phyloP scores from a whole-genome alignment of 2,113 vertebrate species.

The Phaetusa simplex region DNA sequence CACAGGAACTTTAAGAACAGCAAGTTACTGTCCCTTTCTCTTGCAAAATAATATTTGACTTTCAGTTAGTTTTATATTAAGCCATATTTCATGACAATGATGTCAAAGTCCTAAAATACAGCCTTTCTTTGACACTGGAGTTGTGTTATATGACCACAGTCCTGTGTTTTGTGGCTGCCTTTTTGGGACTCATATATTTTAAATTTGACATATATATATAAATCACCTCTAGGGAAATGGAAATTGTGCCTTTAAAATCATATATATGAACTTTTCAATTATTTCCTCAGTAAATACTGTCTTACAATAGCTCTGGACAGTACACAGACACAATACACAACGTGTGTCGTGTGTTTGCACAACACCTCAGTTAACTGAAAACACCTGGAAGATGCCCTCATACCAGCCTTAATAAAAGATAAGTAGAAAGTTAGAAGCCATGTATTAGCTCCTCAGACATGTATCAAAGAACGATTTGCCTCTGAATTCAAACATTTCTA shows the following conservation, averaged over 20 bases:
- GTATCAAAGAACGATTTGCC: not conserved
- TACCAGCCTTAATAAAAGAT: not conserved
- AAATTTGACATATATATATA: not conserved
- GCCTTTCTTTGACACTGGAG: not conserved
- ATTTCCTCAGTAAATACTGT: not conserved
- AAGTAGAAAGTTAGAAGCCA: not conserved
- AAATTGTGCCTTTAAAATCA: conserved; percentile 3
- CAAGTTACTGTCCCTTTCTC: not conserved
- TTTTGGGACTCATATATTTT: not conserved
- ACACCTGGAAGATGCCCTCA: not conserved
- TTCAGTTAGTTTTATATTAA: not conserved
- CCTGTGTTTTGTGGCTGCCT: conserved; percentile 1
- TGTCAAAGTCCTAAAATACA: conserved; percentile 8
- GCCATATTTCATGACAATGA: conserved; percentile 7
- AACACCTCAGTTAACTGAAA: not conserved
- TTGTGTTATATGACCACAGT: not conserved
- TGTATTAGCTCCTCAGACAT: not conserved
- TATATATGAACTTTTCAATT: not conserved
- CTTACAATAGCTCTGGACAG: not conserved
- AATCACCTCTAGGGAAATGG: not conserved
- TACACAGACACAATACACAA: not conserved
- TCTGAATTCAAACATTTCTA: not conserved
- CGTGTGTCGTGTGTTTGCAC: not conserved
- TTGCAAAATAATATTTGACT: not conserved
- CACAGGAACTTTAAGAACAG: not conserved